phyloP scores from a whole-genome alignment of 2,797 vertebrate genomes.

The Ceryle rudis region DNA sequence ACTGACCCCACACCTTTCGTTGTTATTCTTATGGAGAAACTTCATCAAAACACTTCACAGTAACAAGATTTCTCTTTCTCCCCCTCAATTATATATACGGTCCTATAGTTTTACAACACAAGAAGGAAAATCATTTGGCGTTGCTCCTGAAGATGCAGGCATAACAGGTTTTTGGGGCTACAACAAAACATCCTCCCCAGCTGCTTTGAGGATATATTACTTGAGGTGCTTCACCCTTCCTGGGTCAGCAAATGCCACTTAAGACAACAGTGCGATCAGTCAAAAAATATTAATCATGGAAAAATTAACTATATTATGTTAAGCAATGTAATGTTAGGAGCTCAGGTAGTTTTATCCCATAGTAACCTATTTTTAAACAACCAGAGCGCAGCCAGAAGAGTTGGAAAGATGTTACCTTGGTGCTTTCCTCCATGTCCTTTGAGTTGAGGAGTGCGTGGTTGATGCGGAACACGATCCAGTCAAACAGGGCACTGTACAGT shows the following conservation, averaged over 20 bases:
- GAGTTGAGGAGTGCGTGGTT: constrained; percentile 97
- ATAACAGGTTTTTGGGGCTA: not conserved
- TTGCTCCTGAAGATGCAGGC: not conserved
- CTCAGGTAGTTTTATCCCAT: not conserved
- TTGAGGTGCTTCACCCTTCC: not conserved
- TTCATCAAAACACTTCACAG: accelerated
- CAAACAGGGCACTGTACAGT: constrained; percentile 95
- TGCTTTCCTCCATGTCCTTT: constrained; percentile 91
- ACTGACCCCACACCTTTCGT: not conserved
- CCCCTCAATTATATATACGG: accelerated
- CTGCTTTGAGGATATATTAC: not conserved
- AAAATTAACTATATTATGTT: not conserved
- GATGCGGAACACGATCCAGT: constrained; percentile 99
- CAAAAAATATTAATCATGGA: not conserved
- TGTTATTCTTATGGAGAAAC: not conserved
- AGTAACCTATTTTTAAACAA: not conserved
- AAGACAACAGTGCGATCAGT: not conserved
- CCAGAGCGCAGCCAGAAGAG: not conserved
- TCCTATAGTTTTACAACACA: not conserved
- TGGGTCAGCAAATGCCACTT: not conserved
- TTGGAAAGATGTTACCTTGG: constrained; percentile 81
- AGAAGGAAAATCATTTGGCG: not conserved
- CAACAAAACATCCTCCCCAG: not conserved
- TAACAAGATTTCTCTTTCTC: not conserved
- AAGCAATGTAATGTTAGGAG: not conserved